Evolutionary conservation across 2,888 invertebrate genomes (phyloP).

Genomic region (Hyposoter dolosus): DNA sequence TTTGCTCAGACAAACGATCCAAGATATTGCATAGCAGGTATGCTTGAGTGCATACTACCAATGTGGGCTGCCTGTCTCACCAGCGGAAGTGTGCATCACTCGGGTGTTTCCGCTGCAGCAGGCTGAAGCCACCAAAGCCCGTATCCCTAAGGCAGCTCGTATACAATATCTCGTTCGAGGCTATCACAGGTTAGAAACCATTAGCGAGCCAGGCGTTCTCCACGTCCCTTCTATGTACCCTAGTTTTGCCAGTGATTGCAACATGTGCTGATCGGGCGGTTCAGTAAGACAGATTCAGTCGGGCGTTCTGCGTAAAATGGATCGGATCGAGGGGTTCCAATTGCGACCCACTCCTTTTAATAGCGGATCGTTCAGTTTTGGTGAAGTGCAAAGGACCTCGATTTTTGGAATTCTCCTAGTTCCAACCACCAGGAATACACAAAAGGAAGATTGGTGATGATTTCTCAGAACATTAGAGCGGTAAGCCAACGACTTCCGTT

Average conservation of each 20-base stretch:
- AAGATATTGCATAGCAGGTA: conserved; percentile 47
- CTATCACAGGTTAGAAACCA: conserved; percentile 37
- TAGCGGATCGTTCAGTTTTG: neutral
- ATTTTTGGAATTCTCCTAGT: neutral
- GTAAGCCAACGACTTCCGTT: neutral
- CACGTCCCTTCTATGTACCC: conserved; percentile 14
- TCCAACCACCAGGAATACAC: neutral
- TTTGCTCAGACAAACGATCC: conserved; percentile 44
- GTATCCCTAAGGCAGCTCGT: conserved; percentile 36
- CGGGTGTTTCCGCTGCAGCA: conserved; percentile 40
- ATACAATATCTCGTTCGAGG: conserved; percentile 35
- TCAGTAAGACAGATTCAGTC: conserved; percentile 2
- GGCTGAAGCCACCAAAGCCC: conserved; percentile 32
- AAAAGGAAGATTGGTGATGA: neutral
- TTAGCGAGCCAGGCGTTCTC: conserved; percentile 17
- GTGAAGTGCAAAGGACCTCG: neutral
- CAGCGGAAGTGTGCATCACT: conserved; percentile 45
- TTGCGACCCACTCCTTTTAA: neutral
- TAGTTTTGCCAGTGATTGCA: conserved; percentile 31
- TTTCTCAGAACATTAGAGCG: neutral
- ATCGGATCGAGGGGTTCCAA: neutral
- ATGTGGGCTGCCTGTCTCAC: conserved; percentile 47
- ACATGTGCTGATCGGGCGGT: conserved; percentile 14
- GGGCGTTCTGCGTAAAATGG: conserved; percentile 13
- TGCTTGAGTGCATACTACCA: conserved; percentile 31